Percentiles rank a stretch among this genome's conserved stretches.
Conservation (phyloP, 1,140 invertebrate species). For the Drosophila repleta region DNA sequence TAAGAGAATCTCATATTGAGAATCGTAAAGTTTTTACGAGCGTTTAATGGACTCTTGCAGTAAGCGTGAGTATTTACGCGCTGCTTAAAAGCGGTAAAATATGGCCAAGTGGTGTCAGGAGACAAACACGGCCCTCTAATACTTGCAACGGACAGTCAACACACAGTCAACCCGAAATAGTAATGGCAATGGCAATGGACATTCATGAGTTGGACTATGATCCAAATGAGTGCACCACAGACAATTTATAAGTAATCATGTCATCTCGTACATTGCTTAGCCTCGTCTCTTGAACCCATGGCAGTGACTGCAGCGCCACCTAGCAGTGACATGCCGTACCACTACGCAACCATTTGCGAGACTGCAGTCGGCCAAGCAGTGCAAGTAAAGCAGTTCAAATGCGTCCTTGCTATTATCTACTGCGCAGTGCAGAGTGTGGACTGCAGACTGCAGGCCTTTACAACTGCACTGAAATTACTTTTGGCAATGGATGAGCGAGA, state of each 20-base stretch:
- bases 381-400: conserved; percentile 40
- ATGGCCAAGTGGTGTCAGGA: conserved; percentile 73
- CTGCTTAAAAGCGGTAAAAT: conserved; percentile 82
- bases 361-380: conserved; percentile 49
- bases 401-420: conserved; percentile 54
- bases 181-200: not conserved
- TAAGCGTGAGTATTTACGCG: conserved; percentile 83
- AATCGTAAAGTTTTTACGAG: conserved; percentile 83
- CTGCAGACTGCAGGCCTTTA: conserved; percentile 1
- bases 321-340: conserved; percentile 24
- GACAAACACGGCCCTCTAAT: conserved; percentile 48
- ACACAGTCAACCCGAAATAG: too few species aligned
- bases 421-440: not conserved
- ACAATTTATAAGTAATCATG: conserved; percentile 23
- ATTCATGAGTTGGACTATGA: not conserved
- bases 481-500: not conserved
- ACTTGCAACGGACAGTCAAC: conserved; percentile 20
- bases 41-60: conserved; percentile 83
- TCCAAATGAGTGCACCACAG: conserved; percentile 21
- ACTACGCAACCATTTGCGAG: conserved; percentile 11
- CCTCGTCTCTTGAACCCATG: not conserved
- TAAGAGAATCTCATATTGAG: conserved; percentile 82
- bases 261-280: conserved; percentile 22
- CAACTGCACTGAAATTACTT: not conserved
- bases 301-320: conserved; percentile 49